These are phyloP conservation scores for Platerodrilus igneus DNA, from an alignment of 2,888 invertebrate genomes.

Conservation along the genomic window DNA sequence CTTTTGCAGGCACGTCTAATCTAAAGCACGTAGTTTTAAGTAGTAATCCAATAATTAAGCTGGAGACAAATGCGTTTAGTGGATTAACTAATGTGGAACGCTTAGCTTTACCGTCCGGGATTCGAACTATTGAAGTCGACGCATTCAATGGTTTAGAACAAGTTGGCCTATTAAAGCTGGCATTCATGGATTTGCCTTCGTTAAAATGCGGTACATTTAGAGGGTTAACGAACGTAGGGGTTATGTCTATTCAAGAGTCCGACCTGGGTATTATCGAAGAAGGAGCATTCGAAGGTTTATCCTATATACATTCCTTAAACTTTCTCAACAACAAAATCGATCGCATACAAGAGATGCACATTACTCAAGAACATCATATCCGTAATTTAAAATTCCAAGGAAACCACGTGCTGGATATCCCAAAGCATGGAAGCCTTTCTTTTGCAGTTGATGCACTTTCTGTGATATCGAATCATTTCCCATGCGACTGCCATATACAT, in stretches of 20 bases:
- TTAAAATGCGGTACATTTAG: constrained; percentile 69
- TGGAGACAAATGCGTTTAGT: constrained; percentile 79
- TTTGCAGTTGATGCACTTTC: constrained; percentile 67
- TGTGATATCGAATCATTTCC: constrained; percentile 76
- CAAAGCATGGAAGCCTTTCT: constrained; percentile 62
- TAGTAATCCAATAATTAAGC: constrained; percentile 77
- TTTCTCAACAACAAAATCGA: constrained; percentile 83
- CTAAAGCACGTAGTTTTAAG: constrained; percentile 76
- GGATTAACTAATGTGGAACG: constrained; percentile 78
- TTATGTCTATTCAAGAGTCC: constrained; percentile 75
- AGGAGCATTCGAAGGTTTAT: constrained; percentile 72
- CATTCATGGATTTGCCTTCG: constrained; percentile 76
- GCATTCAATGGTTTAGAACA: constrained; percentile 78
- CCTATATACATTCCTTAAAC: constrained; percentile 67
- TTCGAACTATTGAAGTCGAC: constrained; percentile 69
- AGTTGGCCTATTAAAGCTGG: constrained; percentile 74
- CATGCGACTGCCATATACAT: constrained; percentile 81
- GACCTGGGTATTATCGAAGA: constrained; percentile 71
- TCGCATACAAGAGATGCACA: constrained; percentile 68
- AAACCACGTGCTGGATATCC: constrained; percentile 78
- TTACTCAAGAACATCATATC: constrained; percentile 67
- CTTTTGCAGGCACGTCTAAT: constrained; percentile 83
- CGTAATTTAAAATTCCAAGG: constrained; percentile 70
- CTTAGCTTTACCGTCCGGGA: constrained; percentile 78
- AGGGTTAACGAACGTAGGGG: constrained; percentile 69